phyloP scores from a whole-genome alignment of 53 echinoderm and acorn worm genomes.

The Paracentrotus lividus region DNA sequence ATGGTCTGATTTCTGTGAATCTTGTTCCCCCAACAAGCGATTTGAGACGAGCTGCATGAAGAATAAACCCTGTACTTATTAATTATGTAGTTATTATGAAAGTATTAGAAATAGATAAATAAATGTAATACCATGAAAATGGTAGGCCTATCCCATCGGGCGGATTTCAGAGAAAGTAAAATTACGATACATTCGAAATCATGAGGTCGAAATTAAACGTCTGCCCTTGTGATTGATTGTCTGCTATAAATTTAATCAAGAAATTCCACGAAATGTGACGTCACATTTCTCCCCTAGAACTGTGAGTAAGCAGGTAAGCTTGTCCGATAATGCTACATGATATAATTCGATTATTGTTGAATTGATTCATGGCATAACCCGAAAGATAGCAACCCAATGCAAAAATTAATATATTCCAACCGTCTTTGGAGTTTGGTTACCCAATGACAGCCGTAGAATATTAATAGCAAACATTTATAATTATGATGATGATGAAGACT shows the following conservation, averaged over 20 bases:
- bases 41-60: too few relatives aligned
- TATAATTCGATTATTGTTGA: neutral
- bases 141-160: neutral
- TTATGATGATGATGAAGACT: too few relatives aligned
- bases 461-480: too few relatives aligned
- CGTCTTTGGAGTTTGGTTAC: neutral
- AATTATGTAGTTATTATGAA: too few relatives aligned
- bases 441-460: too few relatives aligned
- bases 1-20: too few relatives aligned
- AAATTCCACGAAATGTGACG: conserved; percentile 20
- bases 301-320: neutral
- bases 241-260: neutral
- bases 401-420: neutral
- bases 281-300: neutral
- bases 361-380: neutral
- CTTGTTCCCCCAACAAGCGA: too few relatives aligned
- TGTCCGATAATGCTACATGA: neutral
- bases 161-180: neutral
- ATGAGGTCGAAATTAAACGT: neutral
- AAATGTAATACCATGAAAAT: neutral
- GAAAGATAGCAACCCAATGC: neutral
- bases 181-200: neutral
- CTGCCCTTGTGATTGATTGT: neutral
- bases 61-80: too few relatives aligned
- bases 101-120: too few relatives aligned